A percentile compares a stretch with the other conserved stretches of the same genome.
phyloP scores from a whole-genome alignment of 2,888 invertebrate species.

The Stenolophus ochropezus region DNA sequence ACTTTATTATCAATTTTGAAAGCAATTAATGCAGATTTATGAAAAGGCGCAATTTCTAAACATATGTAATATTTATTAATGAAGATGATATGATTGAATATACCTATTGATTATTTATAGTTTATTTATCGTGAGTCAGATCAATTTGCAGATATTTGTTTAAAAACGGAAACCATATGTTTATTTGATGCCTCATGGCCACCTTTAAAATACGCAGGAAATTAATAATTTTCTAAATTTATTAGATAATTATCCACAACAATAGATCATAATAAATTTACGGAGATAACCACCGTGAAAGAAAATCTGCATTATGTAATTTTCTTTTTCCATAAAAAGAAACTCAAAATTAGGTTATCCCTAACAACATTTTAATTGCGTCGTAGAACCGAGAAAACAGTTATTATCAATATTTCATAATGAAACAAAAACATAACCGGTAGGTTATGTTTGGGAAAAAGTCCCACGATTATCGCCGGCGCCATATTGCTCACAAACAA shows the following conservation, averaged over 20 bases:
- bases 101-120: neutral
- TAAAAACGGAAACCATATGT: neutral
- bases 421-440: conserved; percentile 24
- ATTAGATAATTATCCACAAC: neutral
- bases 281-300: neutral
- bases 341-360: neutral
- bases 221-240: neutral
- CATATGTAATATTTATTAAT: conserved; percentile 4
- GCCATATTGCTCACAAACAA: conserved; percentile 37
- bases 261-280: conserved; percentile 3
- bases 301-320: neutral
- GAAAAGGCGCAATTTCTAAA: neutral
- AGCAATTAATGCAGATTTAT: neutral
- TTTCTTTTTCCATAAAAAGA: neutral
- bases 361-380: conserved; percentile 19
- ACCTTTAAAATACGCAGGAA: neutral
- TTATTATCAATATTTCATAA: conserved; percentile 44
- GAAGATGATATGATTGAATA: neutral
- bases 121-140: neutral
- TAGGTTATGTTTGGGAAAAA: conserved; percentile 32
- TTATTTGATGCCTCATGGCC: neutral
- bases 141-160: conserved; percentile 5
- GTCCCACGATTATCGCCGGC: conserved; percentile 7
- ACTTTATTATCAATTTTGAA: neutral
- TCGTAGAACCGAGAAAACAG: conserved; percentile 22